Conservation (phyloP, 2,888 invertebrate species). For the Panopea generosa region DNA sequence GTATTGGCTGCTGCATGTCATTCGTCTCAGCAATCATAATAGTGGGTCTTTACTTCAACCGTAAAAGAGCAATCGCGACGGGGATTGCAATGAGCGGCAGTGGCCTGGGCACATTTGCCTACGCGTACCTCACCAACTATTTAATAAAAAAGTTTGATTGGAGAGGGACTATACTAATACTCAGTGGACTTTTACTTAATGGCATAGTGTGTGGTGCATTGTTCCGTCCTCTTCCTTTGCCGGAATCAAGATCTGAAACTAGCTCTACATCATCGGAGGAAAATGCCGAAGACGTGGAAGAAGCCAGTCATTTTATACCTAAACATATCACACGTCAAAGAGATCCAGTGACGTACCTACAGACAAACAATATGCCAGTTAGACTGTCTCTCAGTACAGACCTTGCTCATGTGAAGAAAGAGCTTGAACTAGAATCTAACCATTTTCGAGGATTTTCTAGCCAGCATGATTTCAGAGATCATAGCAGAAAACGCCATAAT, state of each 20-base stretch:
- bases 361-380: slow-evolving; percentile 15
- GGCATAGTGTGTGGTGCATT: slow-evolving; percentile 95
- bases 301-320: not conserved
- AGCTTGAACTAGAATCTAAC: not conserved
- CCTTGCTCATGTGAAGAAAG: slow-evolving; percentile 11
- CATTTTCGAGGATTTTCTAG: slow-evolving; percentile 28
- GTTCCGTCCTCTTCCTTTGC: slow-evolving; percentile 90
- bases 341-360: not conserved
- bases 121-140: slow-evolving; percentile 88
- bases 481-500: not conserved
- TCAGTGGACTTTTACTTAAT: slow-evolving; percentile 93
- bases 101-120: slow-evolving; percentile 95
- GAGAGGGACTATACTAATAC: slow-evolving; percentile 86
- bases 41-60: slow-evolving; percentile 98
- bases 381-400: slow-evolving; percentile 34
- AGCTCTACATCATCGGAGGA: not conserved
- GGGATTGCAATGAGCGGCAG: slow-evolving; percentile 98
- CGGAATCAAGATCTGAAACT: not conserved
- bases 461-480: slow-evolving; percentile 34
- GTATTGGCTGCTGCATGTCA: slow-evolving; percentile 97
- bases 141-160: slow-evolving; percentile 87
- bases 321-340: not conserved
- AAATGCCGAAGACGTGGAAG: not conserved
- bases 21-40: slow-evolving; percentile 98
- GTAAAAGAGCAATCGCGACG: slow-evolving; percentile 96